A percentile compares a stretch with the other conserved stretches of the same genome.
Conservation (phyloP, 2,113 vertebrate genomes). For the Daboia siamensis region DNA sequence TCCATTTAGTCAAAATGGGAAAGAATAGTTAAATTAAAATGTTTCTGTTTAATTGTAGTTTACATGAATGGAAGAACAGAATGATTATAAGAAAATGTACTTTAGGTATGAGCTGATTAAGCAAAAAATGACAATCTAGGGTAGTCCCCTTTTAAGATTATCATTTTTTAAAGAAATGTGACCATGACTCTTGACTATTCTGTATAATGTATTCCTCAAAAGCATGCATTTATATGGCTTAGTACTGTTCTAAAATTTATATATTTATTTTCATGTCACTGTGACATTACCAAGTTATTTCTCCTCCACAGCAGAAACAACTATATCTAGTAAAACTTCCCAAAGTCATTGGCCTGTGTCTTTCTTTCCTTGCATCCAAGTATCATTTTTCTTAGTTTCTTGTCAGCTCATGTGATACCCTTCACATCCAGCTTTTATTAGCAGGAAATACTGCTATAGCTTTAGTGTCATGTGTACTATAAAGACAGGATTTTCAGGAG, state of each 20-base stretch:
- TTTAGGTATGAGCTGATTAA: not conserved
- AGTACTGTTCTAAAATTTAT: conserved; percentile 15
- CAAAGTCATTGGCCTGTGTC: conserved; percentile 78
- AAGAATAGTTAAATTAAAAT: not conserved
- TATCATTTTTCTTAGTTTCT: conserved; percentile 82
- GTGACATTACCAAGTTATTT: conserved; percentile 35
- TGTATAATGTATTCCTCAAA: conserved; percentile 40
- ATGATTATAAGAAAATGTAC: not conserved
- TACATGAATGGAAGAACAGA: not conserved
- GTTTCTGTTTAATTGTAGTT: not conserved
- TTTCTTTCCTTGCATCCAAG: conserved; percentile 67
- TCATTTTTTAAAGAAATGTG: not conserved
- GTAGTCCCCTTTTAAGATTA: not conserved
- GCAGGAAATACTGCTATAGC: conserved; percentile 78
- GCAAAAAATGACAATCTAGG: not conserved
- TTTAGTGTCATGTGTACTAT: conserved; percentile 78
- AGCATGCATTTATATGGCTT: conserved; percentile 21
- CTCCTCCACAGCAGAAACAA: conserved; percentile 43
- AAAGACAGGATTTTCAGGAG: conserved; percentile 80
- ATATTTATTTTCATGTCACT: conserved; percentile 43
- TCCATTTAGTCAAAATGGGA: not conserved
- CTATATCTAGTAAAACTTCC: conserved; percentile 62
- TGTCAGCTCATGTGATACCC: conserved; percentile 76
- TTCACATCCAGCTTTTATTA: conserved; percentile 86
- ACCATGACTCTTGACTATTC: conserved; percentile 7